Evolutionary conservation across 2,888 invertebrate genomes (phyloP), one percentile per base, ranked within the genome.

Genomic region (Odontocolon sp.): DNA sequence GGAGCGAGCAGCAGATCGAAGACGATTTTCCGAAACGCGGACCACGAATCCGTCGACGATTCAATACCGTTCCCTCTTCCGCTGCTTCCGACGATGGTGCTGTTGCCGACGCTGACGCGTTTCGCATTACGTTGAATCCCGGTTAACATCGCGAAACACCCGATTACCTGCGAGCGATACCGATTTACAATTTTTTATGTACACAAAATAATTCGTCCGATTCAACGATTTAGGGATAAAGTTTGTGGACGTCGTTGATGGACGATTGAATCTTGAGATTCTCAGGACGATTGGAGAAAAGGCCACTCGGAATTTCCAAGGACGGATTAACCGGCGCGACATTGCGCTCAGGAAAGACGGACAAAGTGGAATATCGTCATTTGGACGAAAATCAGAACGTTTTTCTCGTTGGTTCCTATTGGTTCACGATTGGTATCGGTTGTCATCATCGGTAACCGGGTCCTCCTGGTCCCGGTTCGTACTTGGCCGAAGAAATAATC

Each of bases 1-100:
- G 90, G 86, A 86, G 87, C 85, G 88, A 88, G 80, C 86, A 90
- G 83, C 87, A 90, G 52, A 14, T 28, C 50, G 42, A 40, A n/a
- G n/a, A n/a, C n/a, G n/a, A n/a, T n/a, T n/a, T n/a, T 4, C 9
- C 9, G 14, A 1, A 9, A 14, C 28, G 23, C n/a, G 2, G 47
- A 64, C 50, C 28, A 28, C 14, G 26, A 6, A 8, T 2, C 11
- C 6, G 2, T 5, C 36, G 56, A 50, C 18, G 26, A 16, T 26
- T 42, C 21, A 14, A 3, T 31, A n/a, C 4, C 6, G 18, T 4
- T 45, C 33, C 11, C 18, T 5, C 11, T 45, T 45, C 18, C 28
- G 45, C 26, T 33, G 54, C 42, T 26, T 33, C 16, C 36, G 56
- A 31, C 26, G 75, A 16, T 61, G 52, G 11, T 28, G 45, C 14